These are phyloP conservation scores for Hemibagrus guttatus DNA, from an alignment of 2,797 vertebrate genomes.

Conservation along the genomic window DNA sequence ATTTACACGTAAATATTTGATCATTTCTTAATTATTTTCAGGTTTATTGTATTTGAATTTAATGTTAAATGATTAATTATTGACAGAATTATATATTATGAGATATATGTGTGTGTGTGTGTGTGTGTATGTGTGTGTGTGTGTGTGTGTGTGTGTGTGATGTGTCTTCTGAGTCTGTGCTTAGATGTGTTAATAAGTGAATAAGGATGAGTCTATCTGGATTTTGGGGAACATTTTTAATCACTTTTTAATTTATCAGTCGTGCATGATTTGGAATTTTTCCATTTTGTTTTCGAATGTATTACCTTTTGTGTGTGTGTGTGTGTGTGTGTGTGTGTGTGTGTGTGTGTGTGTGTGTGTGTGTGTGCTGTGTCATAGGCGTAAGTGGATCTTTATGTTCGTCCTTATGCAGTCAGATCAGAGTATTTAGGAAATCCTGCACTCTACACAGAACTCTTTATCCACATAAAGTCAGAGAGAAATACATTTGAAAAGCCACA, in stretches of 20 bases:
- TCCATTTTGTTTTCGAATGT: not conserved
- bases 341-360: not conserved
- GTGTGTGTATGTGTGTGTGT: constrained; percentile 5
- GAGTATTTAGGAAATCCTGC: not conserved
- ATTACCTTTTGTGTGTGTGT: constrained; percentile 16
- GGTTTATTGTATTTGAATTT: constrained; percentile 16
- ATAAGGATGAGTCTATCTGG: not conserved
- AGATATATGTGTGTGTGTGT: constrained; percentile 7
- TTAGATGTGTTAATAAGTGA: not conserved
- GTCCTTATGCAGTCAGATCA: not conserved
- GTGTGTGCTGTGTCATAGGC: not conserved
- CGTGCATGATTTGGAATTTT: constrained; percentile 24
- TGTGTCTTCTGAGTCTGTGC: constrained; percentile 18
- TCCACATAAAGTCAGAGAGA: not conserved
- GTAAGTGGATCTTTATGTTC: not conserved
- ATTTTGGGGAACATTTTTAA: not conserved
- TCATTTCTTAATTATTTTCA: not conserved
- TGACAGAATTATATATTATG: not conserved
- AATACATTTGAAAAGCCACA: not conserved
- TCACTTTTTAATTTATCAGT: not conserved
- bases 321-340: not conserved
- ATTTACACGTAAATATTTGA: too few relatives aligned
- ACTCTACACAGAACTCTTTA: not conserved
- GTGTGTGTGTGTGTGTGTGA: constrained; percentile 13
- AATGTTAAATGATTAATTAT: constrained; percentile 3